Evolutionary conservation across 2,113 vertebrate species (phyloP).

Genomic region (Pseudolaguvia tuberculata): DNA sequence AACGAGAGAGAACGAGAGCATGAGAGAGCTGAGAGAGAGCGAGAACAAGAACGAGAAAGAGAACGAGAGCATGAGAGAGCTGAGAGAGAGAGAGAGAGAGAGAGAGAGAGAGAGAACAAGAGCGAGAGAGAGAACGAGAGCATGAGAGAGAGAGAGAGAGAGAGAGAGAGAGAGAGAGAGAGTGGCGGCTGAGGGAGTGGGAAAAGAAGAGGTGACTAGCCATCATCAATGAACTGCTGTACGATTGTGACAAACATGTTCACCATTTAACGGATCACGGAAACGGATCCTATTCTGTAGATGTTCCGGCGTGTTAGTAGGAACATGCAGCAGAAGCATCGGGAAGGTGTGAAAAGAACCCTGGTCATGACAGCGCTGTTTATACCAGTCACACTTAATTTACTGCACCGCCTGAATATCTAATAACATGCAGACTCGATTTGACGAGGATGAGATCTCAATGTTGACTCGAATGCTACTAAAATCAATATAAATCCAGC

Average conservation of each 20-base stretch:
- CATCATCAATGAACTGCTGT: neutral
- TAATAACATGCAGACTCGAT: conserved; percentile 42
- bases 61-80: no score
- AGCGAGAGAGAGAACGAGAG: no score
- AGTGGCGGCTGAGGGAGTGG: neutral
- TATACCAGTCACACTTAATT: conserved; percentile 47
- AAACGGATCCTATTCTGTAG: conserved; percentile 34
- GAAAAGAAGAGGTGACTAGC: neutral
- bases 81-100: no score
- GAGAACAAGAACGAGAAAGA: no score
- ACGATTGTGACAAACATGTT: neutral
- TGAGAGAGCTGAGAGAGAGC: no score
- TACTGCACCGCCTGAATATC: conserved; percentile 35
- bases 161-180: no score
- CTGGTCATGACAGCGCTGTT: conserved; percentile 32
- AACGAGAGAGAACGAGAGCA: neutral
- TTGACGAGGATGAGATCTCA: conserved; percentile 48
- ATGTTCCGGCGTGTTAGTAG: conserved; percentile 45
- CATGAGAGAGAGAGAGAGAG: no score
- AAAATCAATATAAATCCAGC: conserved; percentile 62
- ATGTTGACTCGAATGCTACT: conserved; percentile 59
- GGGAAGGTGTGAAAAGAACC: conserved; percentile 37
- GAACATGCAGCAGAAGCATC: conserved; percentile 14
- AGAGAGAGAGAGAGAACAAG: no score
- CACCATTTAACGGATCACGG: neutral